Base-by-base conservation (phyloP, 2,113 vertebrate genomes). In the Prunella himalayana region DNA sequence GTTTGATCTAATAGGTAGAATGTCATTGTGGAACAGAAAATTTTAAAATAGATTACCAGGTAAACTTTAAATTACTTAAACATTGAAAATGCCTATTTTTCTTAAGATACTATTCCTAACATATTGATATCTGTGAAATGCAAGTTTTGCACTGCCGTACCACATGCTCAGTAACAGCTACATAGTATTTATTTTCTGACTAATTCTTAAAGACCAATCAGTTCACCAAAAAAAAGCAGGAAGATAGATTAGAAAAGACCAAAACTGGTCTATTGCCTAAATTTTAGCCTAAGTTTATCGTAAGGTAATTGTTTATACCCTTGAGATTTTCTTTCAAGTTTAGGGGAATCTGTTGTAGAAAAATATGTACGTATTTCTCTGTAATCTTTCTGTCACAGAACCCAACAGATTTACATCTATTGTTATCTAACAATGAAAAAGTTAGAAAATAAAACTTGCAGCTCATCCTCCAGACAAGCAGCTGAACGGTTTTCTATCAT, bases 1-100 rank as follows among this genome's bases (percentile, higher is more conserved):
- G 60, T 91, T 84, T 92, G 78, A 90, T 97, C 64, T 94, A 92
- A 95, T 82, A 95, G 79, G 68, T 28, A 63, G 87, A 91, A 95
- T 92, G 92, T 77, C 84, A 82, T 94, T 23, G 22, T 16, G 42
- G 51, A 79, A 88, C 22, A 86, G 51, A 87, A 56, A 7, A 28
- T 73, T 77, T 70, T 70, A 51, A 93, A 93, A 76, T 5, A 77
- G 19, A 70, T 93, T 77, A 90, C 33, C 51, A 86, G 39, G 68
- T 66, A 91, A 86, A 90, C 35, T 91, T 92, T 68, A 86, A 90
- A 73, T 56, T 9, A 77, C 23, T 70, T 59, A 39, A 83, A 66
- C 25, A 83, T 31, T 56, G 51, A 65, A 95, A 91, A 77, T 28
- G 8, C 30, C 23, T n/a, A 0, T 19, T 91, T 88, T 93, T 39